Conservation (phyloP, 2,797 vertebrate species). For the Ceryle rudis region DNA sequence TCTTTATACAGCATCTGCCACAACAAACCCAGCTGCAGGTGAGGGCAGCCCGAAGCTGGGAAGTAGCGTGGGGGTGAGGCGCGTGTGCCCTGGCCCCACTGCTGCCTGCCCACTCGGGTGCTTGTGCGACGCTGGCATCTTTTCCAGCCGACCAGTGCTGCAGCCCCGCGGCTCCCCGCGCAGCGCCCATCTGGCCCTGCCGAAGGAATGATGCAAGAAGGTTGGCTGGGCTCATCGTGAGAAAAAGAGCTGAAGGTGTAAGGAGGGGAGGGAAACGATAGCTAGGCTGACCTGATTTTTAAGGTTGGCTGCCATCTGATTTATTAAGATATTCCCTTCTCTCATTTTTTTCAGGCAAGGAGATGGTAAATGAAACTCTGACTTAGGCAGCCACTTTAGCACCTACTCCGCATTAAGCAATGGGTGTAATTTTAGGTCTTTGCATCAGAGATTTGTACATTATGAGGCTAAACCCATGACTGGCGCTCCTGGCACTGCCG, state of each 20-base stretch:
- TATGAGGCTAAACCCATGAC: not conserved
- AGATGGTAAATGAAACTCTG: not conserved
- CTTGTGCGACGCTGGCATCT: not conserved
- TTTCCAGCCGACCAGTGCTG: not conserved
- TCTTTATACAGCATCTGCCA: not conserved
- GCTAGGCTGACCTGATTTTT: slow-evolving; percentile 26
- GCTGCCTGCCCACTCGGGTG: not conserved
- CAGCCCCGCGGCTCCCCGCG: not conserved
- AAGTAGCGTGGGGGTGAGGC: not conserved
- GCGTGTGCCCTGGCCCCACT: not conserved
- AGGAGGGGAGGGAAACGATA: not conserved
- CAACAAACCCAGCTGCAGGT: not conserved
- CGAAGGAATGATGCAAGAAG: not conserved
- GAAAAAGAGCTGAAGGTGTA: not conserved
- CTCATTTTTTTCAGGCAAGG: not conserved
- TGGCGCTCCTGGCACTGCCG: not conserved
- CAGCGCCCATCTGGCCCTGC: slow-evolving; percentile 15
- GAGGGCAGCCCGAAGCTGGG: not conserved
- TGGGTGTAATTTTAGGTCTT: not conserved
- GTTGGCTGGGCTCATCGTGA: not conserved
- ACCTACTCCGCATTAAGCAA: not conserved
- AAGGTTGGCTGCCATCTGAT: not conserved
- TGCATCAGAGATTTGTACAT: not conserved
- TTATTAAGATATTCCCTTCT: not conserved
- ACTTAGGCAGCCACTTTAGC: not conserved